A percentile compares a stretch with the other conserved stretches of the same genome.
Conservation (phyloP, 2,113 vertebrate genomes). For the Chloropsis cyanopogon region DNA sequence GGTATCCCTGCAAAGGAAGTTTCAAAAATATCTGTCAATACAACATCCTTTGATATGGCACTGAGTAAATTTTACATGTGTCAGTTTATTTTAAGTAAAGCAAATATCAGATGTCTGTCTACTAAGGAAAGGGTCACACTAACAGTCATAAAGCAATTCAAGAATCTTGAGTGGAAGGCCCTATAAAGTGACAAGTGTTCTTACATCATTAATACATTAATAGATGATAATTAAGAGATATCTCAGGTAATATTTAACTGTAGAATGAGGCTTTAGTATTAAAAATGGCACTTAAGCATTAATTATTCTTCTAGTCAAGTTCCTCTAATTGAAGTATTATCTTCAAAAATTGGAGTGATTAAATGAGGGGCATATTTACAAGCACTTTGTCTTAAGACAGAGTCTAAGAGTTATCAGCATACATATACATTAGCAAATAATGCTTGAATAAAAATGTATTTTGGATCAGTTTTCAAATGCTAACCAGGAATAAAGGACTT, state of each 20-base stretch:
- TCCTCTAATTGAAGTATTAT: neutral
- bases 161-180: neutral
- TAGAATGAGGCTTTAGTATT: neutral
- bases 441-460: neutral
- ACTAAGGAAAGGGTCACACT: neutral
- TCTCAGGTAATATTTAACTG: slow-evolving; percentile 15
- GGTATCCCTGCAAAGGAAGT: neutral
- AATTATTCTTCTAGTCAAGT: neutral
- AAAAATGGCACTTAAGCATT: neutral
- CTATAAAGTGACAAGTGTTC: neutral
- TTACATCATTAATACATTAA: neutral
- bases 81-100: neutral
- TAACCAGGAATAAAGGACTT: neutral
- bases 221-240: neutral
- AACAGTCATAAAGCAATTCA: slow-evolving; percentile 33
- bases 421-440: neutral
- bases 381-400: neutral
- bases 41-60: neutral
- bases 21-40: neutral
- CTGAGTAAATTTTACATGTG: neutral
- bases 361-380: neutral
- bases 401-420: neutral
- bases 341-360: neutral
- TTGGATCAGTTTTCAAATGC: neutral
- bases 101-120: neutral